Evolutionary conservation across 1,140 invertebrate genomes (phyloP), one percentile per base, ranked within the genome.

Genomic region (Ganaspis sp.): DNA sequence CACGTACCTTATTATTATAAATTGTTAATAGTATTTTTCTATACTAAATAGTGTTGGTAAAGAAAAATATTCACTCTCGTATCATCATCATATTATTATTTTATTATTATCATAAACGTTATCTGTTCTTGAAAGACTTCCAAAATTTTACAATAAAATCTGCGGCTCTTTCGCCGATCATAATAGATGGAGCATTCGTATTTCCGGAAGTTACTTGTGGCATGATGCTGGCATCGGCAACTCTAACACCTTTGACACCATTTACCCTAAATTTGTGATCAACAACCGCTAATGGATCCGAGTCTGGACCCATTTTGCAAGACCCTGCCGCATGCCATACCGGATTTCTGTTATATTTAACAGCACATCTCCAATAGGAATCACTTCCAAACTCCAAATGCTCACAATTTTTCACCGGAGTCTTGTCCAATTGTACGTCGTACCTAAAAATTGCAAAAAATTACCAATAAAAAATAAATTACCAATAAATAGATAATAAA

Each of bases 151-250:
- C 95, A 78, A 97, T 95, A 81, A 96, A 93, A 87, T 97, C 95
- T 0, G 95, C 94, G 1, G 94, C 95, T 77, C 95, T 94, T 84
- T 97, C 96, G 0, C 94, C 96, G 40, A 97, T 95, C 96, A 97
- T 97, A 42, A 97, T 94, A 19, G 93, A 91, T 0, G 96, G 95
- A 8, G 96, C 95, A 83, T 96, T 95, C 1, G 96, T 96, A 86
- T 97, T 97, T 11, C 96, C 96, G 1, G 94, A 95, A 1, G 94
- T 93, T 0, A 96, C 93, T 1, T 87, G 85, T 0, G 96, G 96
- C 94, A 96, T 96, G n/a, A 96, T 92, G 21, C 95, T 96, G 0
- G 95, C 95, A 85, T 97, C 96, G 1, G 94, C 94, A 11, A 97
- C 94, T 26, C 96, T 90, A 4, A 96, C 91, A 8, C 94, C 92